Base-by-base conservation (phyloP, 2,888 invertebrate genomes). In the Tetragonula carbonaria region DNA sequence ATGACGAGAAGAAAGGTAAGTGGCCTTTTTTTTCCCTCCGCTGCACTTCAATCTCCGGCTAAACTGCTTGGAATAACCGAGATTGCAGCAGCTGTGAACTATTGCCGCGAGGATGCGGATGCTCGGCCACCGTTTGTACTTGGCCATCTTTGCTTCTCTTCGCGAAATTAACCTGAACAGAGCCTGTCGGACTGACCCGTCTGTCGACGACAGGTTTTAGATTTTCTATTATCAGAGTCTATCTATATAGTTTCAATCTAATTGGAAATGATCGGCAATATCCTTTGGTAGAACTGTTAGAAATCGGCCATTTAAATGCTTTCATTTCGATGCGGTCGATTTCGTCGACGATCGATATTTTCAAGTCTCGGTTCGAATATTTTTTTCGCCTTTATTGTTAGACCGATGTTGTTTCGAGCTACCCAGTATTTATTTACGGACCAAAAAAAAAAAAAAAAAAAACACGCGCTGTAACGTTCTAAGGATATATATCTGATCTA, bases 1-100 rank as follows among this genome's bases (percentile, higher is more conserved):
- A 94, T 53, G 94, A 94, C 84, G 94, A 94, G 78, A 94, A 94
- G 86, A 94, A 94, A 93, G 94, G 94, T 94, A 89, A 89, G 90
- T 55, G 59, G 23, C 53, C 21, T 71, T 77, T 38, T 38, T 38
- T 70, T 75, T 59, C 18, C n/a, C n/a, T 38, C 21, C 65, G 62
- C 51, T 77, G 21, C n/a, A 18, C n/a, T 23, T 57, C 21, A 2
- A 38, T 45, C 45, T 45, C 45, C 45, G 45, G 38, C 21, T 62
- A 62, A 38, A 45, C 28, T 18, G 23, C 45, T 45, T 63, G 21
- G 23, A 45, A 59, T 59, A 38, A 18, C n/a, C 18, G 16, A 14
- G 51, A 33, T 33, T 21, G 45, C 59, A 50, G 72, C 59, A 50
- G 72, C 59, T 62, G 72, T 28, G 62, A 73, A 38, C 51, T 28